A percentile compares a stretch with the other conserved stretches of the same genome.
phyloP scores from a whole-genome alignment of 53 echinoderm and acorn worm genomes.

The Stichopus horrens region DNA sequence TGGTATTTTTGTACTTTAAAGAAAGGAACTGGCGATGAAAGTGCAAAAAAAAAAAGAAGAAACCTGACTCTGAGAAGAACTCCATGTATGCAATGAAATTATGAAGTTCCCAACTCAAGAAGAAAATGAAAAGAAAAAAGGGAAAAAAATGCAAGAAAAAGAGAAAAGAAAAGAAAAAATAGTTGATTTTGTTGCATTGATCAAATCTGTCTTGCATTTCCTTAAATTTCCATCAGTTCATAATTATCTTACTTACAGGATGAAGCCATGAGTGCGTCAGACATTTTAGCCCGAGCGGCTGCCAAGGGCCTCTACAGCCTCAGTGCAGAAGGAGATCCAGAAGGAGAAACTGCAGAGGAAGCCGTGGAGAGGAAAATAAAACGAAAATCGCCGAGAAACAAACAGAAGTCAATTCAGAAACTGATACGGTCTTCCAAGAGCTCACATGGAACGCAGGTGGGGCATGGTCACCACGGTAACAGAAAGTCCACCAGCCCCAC shows the following conservation, averaged over 20 bases:
- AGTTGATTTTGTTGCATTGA: too few species aligned
- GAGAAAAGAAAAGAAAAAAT: too few species aligned
- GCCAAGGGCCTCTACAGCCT: conserved; percentile 92
- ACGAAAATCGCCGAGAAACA: conserved; percentile 53
- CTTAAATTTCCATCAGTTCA: too few species aligned
- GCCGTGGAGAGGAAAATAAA: conserved; percentile 58
- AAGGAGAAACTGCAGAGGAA: conserved; percentile 48
- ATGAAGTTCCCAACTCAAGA: too few species aligned
- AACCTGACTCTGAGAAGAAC: too few species aligned
- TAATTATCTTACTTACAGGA: conserved; percentile 35
- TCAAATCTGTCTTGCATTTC: too few species aligned
- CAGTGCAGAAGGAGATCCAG: not conserved
- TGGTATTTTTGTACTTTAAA: too few species aligned
- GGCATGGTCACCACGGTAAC: conserved; percentile 27
- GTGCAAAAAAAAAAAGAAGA: too few species aligned
- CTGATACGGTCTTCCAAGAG: conserved; percentile 49
- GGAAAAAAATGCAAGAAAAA: too few species aligned
- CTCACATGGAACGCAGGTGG: conserved; percentile 3
- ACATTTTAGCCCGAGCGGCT: conserved; percentile 88
- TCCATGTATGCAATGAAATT: too few species aligned
- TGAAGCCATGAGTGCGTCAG: conserved; percentile 90
- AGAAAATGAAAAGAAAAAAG: too few species aligned
- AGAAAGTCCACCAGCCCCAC: conserved; percentile 12
- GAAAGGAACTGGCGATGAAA: too few species aligned
- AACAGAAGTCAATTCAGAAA: conserved; percentile 47